Evolutionary conservation across 2,888 invertebrate genomes (phyloP).

Genomic region (Brachypalpus laphriformis): DNA sequence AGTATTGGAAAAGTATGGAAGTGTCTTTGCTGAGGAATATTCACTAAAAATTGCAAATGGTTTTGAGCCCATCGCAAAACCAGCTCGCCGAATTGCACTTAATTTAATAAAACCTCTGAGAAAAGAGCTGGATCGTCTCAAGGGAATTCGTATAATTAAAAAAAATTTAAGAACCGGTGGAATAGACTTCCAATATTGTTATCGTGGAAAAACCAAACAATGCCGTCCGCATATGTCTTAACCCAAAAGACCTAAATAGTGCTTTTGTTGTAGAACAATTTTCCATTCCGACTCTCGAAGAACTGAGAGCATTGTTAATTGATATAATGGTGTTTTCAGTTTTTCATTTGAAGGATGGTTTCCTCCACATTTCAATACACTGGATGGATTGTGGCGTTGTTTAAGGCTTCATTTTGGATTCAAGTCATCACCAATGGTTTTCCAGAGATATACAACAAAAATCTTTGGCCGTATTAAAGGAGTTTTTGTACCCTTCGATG

Average conservation of each 20-base stretch:
- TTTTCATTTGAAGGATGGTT: slow-evolving; percentile 59
- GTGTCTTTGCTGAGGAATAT: no score
- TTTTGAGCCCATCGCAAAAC: no score
- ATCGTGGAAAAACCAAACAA: slow-evolving; percentile 60
- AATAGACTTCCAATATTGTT: slow-evolving; percentile 59
- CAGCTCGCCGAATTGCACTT: not conserved
- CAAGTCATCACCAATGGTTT: slow-evolving; percentile 38
- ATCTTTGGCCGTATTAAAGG: slow-evolving; percentile 26
- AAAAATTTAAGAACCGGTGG: slow-evolving; percentile 39
- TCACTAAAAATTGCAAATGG: no score
- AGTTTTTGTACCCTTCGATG: slow-evolving; percentile 48
- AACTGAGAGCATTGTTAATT: slow-evolving; percentile 27
- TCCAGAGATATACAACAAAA: slow-evolving; percentile 61
- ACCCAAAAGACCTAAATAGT: slow-evolving; percentile 48
- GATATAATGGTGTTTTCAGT: slow-evolving; percentile 39
- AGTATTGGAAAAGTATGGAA: no score
- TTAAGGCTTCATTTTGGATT: slow-evolving; percentile 36
- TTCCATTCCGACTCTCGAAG: slow-evolving; percentile 25
- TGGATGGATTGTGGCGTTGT: slow-evolving; percentile 19
- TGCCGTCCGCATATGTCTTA: slow-evolving; percentile 45
- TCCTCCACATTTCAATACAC: slow-evolving; percentile 44
- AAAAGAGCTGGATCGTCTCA: slow-evolving; percentile 40
- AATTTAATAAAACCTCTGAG: slow-evolving; percentile 34
- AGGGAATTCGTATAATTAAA: slow-evolving; percentile 44
- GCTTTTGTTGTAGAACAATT: slow-evolving; percentile 31